Conservation (phyloP, 2,113 vertebrate genomes). For the Corvus moneduloides region DNA sequence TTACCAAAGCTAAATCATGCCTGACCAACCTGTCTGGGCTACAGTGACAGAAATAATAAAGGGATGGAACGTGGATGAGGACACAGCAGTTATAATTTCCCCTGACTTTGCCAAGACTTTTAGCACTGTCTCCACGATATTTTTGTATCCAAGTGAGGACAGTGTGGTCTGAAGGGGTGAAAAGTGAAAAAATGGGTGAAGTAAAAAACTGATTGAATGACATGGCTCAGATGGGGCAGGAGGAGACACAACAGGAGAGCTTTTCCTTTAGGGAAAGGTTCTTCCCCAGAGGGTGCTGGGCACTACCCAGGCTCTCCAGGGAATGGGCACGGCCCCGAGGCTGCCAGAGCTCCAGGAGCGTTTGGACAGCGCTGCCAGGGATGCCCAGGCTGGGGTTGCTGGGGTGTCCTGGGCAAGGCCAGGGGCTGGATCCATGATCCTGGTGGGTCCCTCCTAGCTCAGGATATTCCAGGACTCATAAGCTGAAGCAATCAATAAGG, state of each 20-base stretch:
- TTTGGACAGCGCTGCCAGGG: neutral
- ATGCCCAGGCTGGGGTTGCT: neutral
- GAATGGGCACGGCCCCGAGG: accelerated
- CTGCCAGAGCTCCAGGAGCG: neutral
- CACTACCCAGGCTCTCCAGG: neutral
- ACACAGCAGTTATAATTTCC: neutral
- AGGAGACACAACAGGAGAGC: neutral
- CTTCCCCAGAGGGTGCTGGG: neutral
- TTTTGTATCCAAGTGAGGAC: neutral
- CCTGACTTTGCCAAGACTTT: neutral
- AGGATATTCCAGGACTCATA: neutral
- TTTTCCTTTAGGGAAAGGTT: neutral
- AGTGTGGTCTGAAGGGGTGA: neutral
- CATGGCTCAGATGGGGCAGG: neutral
- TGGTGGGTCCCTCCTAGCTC: neutral
- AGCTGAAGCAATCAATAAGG: neutral
- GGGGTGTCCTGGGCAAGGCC: neutral
- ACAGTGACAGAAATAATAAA: neutral
- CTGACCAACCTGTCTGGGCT: neutral
- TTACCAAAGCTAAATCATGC: neutral
- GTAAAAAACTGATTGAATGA: neutral
- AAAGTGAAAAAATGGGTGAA: neutral
- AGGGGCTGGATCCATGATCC: neutral
- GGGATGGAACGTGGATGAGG: neutral
- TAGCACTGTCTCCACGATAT: neutral